A percentile compares a stretch with the other conserved stretches of the same genome.
Conservation (phyloP, 1,140 invertebrate species). For the Megalonaias nervosa region DNA sequence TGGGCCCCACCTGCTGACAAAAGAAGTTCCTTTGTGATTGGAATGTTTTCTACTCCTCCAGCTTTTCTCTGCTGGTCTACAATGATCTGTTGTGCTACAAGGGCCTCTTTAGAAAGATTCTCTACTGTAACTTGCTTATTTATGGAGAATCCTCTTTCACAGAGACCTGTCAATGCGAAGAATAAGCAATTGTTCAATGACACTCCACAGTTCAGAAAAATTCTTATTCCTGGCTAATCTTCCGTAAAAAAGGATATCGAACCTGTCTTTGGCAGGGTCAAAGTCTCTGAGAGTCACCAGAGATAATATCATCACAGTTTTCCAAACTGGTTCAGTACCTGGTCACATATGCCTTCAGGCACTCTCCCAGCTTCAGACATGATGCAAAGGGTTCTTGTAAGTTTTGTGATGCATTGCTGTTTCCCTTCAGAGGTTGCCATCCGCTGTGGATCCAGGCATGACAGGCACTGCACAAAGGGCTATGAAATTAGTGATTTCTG, state of each 20-base stretch:
- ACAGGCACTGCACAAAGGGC: not conserved
- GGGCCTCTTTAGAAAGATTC: conserved; percentile 42
- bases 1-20: not conserved
- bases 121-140: conserved; percentile 49
- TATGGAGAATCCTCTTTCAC: conserved; percentile 57
- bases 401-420: not conserved
- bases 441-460: conserved; percentile 1
- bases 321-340: not conserved
- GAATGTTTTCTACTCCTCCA: conserved; percentile 30
- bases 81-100: conserved; percentile 41
- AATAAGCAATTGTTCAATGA: conserved; percentile 19
- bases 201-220: not conserved
- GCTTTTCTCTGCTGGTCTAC: conserved; percentile 34
- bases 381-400: not conserved
- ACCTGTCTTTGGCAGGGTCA: not conserved
- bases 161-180: conserved; percentile 52
- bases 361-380: not conserved
- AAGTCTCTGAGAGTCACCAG: not conserved
- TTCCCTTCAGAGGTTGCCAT: not conserved
- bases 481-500: conserved; percentile 12
- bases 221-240: not conserved
- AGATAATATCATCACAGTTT: not conserved
- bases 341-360: not conserved
- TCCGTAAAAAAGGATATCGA: not conserved
- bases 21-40: conserved; percentile 17